These are phyloP conservation scores for Lepidurus arcticus DNA, from an alignment of 1,140 invertebrate species.

Conservation along the genomic window DNA sequence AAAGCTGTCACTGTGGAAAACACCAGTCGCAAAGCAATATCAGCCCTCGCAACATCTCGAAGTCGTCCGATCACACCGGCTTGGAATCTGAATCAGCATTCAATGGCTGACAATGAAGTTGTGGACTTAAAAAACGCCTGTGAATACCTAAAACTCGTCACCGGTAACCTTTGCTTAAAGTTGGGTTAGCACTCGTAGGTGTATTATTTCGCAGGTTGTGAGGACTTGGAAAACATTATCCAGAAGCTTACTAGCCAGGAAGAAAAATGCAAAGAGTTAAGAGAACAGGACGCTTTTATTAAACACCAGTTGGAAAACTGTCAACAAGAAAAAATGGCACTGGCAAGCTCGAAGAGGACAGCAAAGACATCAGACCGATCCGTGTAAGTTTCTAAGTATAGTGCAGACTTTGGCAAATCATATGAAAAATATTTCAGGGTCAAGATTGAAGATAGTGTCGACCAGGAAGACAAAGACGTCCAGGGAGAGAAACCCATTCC, in stretches of 20 bases:
- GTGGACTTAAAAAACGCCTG: constrained; percentile 23
- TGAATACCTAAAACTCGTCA: constrained; percentile 26
- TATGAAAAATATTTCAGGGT: not conserved
- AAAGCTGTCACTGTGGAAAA: constrained; percentile 19
- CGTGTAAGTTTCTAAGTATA: not conserved
- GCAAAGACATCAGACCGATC: not conserved
- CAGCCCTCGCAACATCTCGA: not conserved
- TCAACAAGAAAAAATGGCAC: not conserved
- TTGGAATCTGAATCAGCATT: not conserved
- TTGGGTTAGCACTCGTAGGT: not conserved
- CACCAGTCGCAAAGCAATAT: not conserved
- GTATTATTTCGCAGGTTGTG: constrained; percentile 2
- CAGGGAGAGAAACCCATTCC: not conserved
- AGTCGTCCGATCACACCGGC: constrained; percentile 13
- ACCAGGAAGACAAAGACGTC: not conserved
- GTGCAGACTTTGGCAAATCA: not conserved
- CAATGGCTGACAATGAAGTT: not conserved
- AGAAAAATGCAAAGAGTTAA: constrained; percentile 30
- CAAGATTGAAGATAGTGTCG: not conserved
- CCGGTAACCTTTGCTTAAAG: not conserved
- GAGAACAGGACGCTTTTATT: constrained; percentile 26
- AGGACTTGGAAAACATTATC: constrained; percentile 18
- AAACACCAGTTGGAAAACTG: not conserved
- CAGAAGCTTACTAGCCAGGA: constrained; percentile 19
- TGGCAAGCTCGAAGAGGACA: not conserved